Evolutionary conservation across 2,113 vertebrate species (phyloP).

Genomic region (Anarrhichthys ocellatus): DNA sequence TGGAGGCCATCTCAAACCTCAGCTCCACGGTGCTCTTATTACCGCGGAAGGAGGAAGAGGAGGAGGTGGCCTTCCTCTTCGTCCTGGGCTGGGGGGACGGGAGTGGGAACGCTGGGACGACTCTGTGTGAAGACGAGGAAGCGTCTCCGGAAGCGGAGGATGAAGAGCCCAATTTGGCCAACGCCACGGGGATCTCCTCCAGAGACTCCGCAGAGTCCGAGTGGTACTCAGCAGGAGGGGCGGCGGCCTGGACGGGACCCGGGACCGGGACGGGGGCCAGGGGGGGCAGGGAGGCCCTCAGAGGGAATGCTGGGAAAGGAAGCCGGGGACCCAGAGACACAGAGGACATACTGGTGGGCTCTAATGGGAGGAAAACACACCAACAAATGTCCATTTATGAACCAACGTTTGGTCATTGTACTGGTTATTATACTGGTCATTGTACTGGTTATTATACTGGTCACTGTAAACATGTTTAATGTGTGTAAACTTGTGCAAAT

Average conservation of each 20-base stretch:
- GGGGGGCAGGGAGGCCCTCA: slow-evolving; percentile 70
- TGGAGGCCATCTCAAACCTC: slow-evolving; percentile 80
- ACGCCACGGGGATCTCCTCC: slow-evolving; percentile 91
- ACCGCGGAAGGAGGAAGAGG: slow-evolving; percentile 14
- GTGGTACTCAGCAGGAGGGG: slow-evolving; percentile 86
- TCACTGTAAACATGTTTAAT: too few species aligned
- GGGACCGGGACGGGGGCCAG: slow-evolving; percentile 22
- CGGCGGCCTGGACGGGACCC: slow-evolving; percentile 76
- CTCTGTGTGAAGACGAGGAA: slow-evolving; percentile 32
- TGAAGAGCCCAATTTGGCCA: slow-evolving; percentile 87
- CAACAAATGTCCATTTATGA: too few species aligned
- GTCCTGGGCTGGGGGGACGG: slow-evolving; percentile 75
- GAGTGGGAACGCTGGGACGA: neutral
- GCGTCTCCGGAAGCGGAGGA: slow-evolving; percentile 31
- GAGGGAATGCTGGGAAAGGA: slow-evolving; percentile 81
- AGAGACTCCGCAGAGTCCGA: slow-evolving; percentile 90
- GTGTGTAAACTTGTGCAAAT: too few species aligned
- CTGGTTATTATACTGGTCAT: too few species aligned
- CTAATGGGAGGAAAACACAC: slow-evolving; percentile 35
- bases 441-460: too few species aligned
- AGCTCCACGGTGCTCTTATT: slow-evolving; percentile 45
- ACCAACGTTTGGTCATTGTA: too few species aligned
- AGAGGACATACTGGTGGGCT: slow-evolving; percentile 49
- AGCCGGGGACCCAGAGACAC: slow-evolving; percentile 79
- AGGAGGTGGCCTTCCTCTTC: slow-evolving; percentile 78